A percentile compares a stretch with the other conserved stretches of the same genome.
phyloP scores from a whole-genome alignment of 2,888 invertebrate genomes.

The Lissocephala sabroskyi region DNA sequence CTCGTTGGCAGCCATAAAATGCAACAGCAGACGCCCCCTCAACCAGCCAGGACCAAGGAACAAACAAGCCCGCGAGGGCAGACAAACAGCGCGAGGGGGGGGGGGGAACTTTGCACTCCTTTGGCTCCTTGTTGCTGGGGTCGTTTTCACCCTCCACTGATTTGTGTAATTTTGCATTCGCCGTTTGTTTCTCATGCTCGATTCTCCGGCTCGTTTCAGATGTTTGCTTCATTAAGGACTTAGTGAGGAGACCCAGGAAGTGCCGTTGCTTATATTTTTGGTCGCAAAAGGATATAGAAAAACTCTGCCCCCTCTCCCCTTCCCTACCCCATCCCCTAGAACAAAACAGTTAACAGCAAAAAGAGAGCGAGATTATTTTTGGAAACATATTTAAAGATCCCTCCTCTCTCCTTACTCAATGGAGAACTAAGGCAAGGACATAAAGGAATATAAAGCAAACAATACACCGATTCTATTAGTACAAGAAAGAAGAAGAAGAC shows the following conservation, averaged over 20 bases:
- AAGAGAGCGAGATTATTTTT: neutral
- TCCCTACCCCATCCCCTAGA: neutral
- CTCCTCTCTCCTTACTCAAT: too few species aligned
- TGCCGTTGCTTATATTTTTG: too few species aligned
- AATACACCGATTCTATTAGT: too few species aligned
- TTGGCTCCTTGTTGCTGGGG: neutral
- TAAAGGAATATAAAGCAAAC: constrained; percentile 1
- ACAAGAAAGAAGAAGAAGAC: constrained; percentile 16
- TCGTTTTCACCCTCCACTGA: constrained; percentile 13
- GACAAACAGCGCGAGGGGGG: neutral
- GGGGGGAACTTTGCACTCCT: too few species aligned
- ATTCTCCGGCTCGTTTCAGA: constrained; percentile 33
- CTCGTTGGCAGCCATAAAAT: constrained; percentile 13
- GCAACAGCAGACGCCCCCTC: too few species aligned
- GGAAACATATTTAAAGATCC: too few species aligned
- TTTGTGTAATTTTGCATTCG: constrained; percentile 29
- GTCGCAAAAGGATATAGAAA: too few species aligned
- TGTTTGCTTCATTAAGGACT: constrained; percentile 54
- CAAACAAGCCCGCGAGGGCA: neutral
- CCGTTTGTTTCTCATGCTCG: constrained; percentile 25
- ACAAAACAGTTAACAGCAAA: neutral
- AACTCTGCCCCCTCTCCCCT: too few species aligned
- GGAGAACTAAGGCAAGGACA: too few species aligned
- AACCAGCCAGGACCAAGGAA: neutral
- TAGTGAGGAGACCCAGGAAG: constrained; percentile 21